Evolutionary conservation across 2,797 vertebrate genomes (phyloP).

Genomic region (Danio albolineatus): DNA sequence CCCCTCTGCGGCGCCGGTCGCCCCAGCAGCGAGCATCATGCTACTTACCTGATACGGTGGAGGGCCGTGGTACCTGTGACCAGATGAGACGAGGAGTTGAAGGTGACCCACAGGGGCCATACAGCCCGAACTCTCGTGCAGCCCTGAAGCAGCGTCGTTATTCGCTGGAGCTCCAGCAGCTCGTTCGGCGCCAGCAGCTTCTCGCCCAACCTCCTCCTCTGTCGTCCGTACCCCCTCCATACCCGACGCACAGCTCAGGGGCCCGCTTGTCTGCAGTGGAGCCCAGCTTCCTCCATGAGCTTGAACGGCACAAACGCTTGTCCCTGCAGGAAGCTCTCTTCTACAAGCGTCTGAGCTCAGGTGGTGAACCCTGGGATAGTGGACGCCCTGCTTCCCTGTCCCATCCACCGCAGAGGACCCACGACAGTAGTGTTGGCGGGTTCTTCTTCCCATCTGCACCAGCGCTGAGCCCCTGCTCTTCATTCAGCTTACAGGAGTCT

Average conservation of each 20-base stretch:
- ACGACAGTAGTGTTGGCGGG: conserved; percentile 67
- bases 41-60: conserved; percentile 74
- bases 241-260: conserved; percentile 65
- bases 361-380: conserved; percentile 80
- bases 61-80: conserved; percentile 64
- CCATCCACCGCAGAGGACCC: conserved; percentile 73
- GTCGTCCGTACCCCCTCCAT: conserved; percentile 68
- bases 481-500: conserved; percentile 85
- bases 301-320: conserved; percentile 82
- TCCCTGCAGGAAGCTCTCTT: conserved; percentile 85
- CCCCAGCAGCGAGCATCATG: conserved; percentile 77
- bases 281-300: conserved; percentile 73
- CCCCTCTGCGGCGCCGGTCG: conserved; percentile 77
- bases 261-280: conserved; percentile 67
- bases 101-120: conserved; percentile 66
- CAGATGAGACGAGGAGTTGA: conserved; percentile 71
- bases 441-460: conserved; percentile 77
- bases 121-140: conserved; percentile 67
- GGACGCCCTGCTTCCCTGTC: conserved; percentile 77
- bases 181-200: conserved; percentile 79
- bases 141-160: conserved; percentile 79
- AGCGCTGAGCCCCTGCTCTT: conserved; percentile 82
- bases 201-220: conserved; percentile 78
- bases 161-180: conserved; percentile 82
- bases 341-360: conserved; percentile 82